Percentiles rank a stretch among this genome's conserved stretches.
Evolutionary conservation across 1,140 invertebrate species (phyloP).

Genomic region (Drosophila tristis): DNA sequence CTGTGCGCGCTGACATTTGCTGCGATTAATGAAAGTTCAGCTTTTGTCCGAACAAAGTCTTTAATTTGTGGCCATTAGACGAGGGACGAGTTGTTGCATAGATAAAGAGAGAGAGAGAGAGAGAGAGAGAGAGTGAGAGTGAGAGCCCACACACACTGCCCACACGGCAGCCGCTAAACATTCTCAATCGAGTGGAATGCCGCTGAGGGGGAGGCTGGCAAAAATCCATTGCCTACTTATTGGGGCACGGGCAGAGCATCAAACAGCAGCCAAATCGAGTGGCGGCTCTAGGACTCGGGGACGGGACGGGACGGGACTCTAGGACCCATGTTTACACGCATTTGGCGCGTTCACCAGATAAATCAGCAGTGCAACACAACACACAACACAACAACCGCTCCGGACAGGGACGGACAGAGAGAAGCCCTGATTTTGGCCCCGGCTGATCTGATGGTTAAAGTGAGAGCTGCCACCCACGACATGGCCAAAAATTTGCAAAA

Average conservation of each 20-base stretch:
- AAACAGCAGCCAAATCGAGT: constrained; percentile 15
- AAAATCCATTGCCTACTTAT: constrained; percentile 71
- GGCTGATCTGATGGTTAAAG: constrained; percentile 22
- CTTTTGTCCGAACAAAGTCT: constrained; percentile 44
- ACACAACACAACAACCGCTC: constrained; percentile 14
- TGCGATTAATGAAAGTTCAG: constrained; percentile 70
- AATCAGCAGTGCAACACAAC: constrained; percentile 61
- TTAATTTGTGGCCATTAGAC: constrained; percentile 68
- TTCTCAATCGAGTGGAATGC: constrained; percentile 10
- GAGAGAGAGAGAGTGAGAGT: too few species aligned
- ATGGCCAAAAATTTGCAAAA: constrained; percentile 48
- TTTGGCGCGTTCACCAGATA: constrained; percentile 78
- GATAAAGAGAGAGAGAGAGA: neutral
- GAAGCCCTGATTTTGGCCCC: constrained; percentile 29
- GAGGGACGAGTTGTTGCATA: neutral
- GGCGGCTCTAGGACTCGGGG: constrained; percentile 5
- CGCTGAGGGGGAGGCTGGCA: neutral
- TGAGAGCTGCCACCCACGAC: constrained; percentile 18
- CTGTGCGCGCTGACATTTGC: constrained; percentile 69
- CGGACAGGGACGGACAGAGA: constrained; percentile 2
- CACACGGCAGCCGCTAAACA: constrained; percentile 6
- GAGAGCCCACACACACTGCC: neutral
- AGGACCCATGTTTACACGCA: constrained; percentile 72
- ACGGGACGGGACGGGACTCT: too few species aligned
- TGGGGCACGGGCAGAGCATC: constrained; percentile 26